These are phyloP conservation scores for Bombus polaris DNA, from an alignment of 1,140 invertebrate species.

Conservation along the genomic window DNA sequence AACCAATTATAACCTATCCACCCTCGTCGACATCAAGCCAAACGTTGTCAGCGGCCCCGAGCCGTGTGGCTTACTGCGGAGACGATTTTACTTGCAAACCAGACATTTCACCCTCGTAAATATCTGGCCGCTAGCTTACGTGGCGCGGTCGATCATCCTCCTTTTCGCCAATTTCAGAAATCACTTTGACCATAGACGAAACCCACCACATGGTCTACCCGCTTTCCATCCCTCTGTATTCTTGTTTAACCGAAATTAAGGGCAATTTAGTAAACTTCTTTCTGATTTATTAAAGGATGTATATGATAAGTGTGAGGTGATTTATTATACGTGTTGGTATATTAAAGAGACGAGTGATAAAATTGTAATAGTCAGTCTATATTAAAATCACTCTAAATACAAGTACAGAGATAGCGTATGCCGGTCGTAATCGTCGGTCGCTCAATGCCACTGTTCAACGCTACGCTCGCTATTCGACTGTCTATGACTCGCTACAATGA, in stretches of 20 bases:
- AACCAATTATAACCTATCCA: slow-evolving; percentile 77
- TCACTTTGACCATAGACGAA: slow-evolving; percentile 46
- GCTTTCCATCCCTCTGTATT: too few species aligned
- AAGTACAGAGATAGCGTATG: too few species aligned
- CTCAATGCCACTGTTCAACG: too few species aligned
- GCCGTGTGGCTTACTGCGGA: slow-evolving; percentile 10
- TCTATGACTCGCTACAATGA: too few species aligned
- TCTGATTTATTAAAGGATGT: background rate
- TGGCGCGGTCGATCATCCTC: slow-evolving; percentile 43
- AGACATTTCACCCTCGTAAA: slow-evolving; percentile 63
- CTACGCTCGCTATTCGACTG: too few species aligned
- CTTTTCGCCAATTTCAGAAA: slow-evolving; percentile 48
- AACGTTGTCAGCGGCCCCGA: slow-evolving; percentile 67
- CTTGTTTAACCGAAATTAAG: background rate
- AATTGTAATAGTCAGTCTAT: too few species aligned
- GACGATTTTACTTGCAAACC: slow-evolving; percentile 72
- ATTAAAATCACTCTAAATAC: too few species aligned
- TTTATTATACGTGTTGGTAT: too few species aligned
- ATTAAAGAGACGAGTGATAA: too few species aligned
- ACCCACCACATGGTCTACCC: background rate
- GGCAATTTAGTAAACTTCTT: background rate
- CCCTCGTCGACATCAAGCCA: slow-evolving; percentile 60
- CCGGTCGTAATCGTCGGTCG: too few species aligned
- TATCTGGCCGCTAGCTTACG: slow-evolving; percentile 43
- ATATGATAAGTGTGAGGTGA: background rate